phyloP scores from a whole-genome alignment of 64 coral and sea anemone species.

The Stylophora pistillata region DNA sequence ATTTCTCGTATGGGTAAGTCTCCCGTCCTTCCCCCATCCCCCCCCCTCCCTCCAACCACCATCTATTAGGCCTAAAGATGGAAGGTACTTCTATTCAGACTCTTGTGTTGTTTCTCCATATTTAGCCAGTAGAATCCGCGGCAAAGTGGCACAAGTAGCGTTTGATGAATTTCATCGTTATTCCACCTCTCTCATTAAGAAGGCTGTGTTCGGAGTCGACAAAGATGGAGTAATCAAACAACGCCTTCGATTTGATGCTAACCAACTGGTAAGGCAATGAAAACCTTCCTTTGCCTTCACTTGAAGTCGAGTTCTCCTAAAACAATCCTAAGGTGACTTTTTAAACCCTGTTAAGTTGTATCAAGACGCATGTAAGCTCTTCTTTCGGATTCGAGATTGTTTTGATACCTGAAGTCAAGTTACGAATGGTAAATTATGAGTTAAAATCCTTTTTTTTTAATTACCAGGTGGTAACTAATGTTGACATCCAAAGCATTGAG shows the following conservation, averaged over 20 bases:
- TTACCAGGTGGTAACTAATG: constrained; percentile 84
- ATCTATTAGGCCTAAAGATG: neutral
- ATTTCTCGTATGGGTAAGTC: no score
- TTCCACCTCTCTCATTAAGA: constrained; percentile 77
- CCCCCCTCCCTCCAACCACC: no score
- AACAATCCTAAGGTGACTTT: neutral
- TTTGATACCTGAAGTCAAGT: neutral
- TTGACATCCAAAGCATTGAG: constrained; percentile 98
- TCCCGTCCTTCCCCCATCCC: no score
- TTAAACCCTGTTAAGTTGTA: neutral
- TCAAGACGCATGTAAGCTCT: no score
- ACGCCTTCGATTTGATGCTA: constrained; percentile 83
- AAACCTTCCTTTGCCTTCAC: neutral
- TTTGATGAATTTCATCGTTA: constrained; percentile 98
- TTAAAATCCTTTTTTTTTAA: neutral
- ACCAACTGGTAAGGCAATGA: constrained; percentile 76
- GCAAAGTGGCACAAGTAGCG: constrained; percentile 80
- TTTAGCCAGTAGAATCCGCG: constrained; percentile 86
- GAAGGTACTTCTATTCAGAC: neutral
- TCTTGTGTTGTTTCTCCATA: no score
- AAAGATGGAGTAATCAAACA: constrained; percentile 73
- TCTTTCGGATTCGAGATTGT: neutral
- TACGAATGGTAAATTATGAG: neutral
- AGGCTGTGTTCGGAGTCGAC: constrained; percentile 89
- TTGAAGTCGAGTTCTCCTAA: neutral